These are phyloP conservation scores for Stratiomys singularior DNA, from an alignment of 2,888 invertebrate species.

Conservation along the genomic window DNA sequence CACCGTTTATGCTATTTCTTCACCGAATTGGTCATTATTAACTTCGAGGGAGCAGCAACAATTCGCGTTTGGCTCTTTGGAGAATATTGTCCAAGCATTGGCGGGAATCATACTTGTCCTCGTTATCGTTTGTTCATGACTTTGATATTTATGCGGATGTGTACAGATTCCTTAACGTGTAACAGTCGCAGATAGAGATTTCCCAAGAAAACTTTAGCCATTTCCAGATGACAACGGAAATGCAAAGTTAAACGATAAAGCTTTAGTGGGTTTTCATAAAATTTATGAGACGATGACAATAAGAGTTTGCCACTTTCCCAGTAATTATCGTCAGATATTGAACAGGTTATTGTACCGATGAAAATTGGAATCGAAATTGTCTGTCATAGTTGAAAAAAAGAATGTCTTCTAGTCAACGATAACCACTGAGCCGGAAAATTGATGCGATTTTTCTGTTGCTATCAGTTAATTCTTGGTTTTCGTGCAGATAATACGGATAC, in stretches of 20 bases:
- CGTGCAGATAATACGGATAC: too few species aligned
- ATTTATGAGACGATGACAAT: constrained; percentile 41
- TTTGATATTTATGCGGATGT: constrained; percentile 35
- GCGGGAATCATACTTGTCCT: not conserved
- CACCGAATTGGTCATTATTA: constrained; percentile 14
- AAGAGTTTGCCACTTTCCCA: constrained; percentile 5
- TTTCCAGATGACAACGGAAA: constrained; percentile 6
- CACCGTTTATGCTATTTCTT: not conserved
- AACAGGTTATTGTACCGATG: not conserved
- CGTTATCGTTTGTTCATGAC: constrained; percentile 21
- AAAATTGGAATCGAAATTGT: not conserved
- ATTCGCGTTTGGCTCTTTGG: constrained; percentile 22
- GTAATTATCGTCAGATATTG: constrained; percentile 11
- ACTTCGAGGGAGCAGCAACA: not conserved
- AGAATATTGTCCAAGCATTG: constrained; percentile 19
- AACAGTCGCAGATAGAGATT: constrained; percentile 23
- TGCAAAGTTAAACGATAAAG: not conserved
- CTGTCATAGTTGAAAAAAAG: too few species aligned
- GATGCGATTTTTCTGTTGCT: too few species aligned
- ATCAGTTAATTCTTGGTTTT: too few species aligned
- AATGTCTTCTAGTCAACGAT: too few species aligned
- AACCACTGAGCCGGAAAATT: too few species aligned
- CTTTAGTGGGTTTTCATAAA: constrained; percentile 9
- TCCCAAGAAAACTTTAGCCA: constrained; percentile 20
- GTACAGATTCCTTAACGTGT: not conserved